Percentiles rank a stretch among this genome's conserved stretches.
These are phyloP conservation scores for Ahaetulla prasina DNA, from an alignment of 2,113 vertebrate species.

Conservation along the genomic window DNA sequence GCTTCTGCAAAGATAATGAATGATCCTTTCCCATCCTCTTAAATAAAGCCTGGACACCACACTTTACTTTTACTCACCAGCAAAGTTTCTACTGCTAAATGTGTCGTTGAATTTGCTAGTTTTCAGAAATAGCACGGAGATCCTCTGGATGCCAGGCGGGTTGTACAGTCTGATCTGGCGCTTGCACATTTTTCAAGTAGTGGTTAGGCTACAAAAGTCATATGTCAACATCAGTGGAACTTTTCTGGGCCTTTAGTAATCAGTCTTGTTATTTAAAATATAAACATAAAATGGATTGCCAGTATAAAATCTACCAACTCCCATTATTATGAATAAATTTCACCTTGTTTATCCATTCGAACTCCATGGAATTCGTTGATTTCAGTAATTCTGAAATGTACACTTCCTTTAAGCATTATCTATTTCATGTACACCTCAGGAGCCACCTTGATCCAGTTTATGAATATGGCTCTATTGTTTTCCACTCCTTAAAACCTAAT, in stretches of 20 bases:
- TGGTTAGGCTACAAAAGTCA: background rate
- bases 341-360: background rate
- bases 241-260: background rate
- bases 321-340: background rate
- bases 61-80: background rate
- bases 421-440: background rate
- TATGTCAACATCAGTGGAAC: background rate
- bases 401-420: background rate
- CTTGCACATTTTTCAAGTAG: conserved; percentile 25
- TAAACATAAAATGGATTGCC: background rate
- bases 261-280: background rate
- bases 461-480: background rate
- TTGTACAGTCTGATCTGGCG: conserved; percentile 45
- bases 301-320: background rate
- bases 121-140: conserved; percentile 4
- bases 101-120: conserved; percentile 20
- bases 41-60: background rate
- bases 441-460: conserved; percentile 50
- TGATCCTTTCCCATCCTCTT: background rate
- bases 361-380: conserved; percentile 28
- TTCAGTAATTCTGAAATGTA: conserved; percentile 34
- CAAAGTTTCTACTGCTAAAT: background rate
- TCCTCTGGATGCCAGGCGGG: conserved; percentile 14
- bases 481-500: conserved; percentile 10
- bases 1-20: background rate